Conservation (phyloP, 1,140 invertebrate genomes). For the Parapsyche elsis region DNA sequence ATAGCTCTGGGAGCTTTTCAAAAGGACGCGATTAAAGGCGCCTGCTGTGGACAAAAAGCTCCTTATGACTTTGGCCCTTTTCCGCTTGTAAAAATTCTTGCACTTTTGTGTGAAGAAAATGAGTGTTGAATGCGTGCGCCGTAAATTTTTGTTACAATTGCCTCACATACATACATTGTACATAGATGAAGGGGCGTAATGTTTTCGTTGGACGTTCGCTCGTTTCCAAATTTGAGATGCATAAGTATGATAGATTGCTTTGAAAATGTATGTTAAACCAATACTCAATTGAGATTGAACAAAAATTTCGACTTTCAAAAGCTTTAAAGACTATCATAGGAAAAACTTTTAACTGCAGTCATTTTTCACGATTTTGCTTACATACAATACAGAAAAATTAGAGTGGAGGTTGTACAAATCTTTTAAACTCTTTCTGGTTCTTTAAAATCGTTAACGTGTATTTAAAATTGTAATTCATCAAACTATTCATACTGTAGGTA, state of each 20-base stretch:
- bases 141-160: neutral
- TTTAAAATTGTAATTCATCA: no score
- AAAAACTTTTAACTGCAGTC: no score
- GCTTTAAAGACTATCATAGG: no score
- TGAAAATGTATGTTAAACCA: no score
- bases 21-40: constrained; percentile 51
- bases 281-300: no score
- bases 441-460: no score
- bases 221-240: constrained; percentile 38
- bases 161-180: neutral
- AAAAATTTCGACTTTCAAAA: no score
- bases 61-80: constrained; percentile 25
- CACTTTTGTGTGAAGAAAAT: neutral
- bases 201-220: constrained; percentile 48
- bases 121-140: constrained; percentile 34
- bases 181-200: constrained; percentile 50
- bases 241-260: neutral
- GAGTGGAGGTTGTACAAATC: no score
- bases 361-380: no score
- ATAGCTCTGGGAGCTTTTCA: neutral
- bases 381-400: no score
- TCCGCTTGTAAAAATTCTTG: constrained; percentile 41
- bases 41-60: constrained; percentile 43
- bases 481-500: no score
- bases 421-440: no score